Conservation (phyloP, 2,797 vertebrate genomes). For the Clarias laeviceps region DNA sequence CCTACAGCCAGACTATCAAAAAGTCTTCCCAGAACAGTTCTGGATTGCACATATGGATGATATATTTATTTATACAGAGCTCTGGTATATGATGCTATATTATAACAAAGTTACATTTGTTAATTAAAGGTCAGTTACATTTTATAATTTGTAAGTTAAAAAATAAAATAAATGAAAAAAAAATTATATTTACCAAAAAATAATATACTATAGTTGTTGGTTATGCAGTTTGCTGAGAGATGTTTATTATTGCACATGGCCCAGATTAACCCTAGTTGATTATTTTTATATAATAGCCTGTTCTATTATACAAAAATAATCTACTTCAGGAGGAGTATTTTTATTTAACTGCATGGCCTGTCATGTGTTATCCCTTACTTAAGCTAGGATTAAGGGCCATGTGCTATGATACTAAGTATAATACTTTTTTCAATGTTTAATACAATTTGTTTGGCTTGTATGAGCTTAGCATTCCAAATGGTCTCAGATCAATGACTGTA, state of each 20-base stretch:
- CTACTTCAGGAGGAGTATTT: not conserved
- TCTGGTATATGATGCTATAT: not conserved
- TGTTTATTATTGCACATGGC: not conserved
- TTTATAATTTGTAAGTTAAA: not conserved
- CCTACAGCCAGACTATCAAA: not conserved
- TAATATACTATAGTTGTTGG: slow-evolving; percentile 2
- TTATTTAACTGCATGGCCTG: not conserved
- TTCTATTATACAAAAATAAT: not conserved
- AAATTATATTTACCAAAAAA: not conserved
- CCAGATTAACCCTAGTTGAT: not conserved
- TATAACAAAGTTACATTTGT: not conserved
- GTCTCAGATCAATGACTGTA: not conserved
- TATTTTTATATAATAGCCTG: too few species aligned
- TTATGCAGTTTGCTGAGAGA: not conserved
- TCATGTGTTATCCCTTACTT: not conserved
- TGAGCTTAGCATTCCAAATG: not conserved
- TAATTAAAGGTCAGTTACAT: not conserved
- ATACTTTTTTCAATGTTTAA: not conserved
- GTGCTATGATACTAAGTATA: not conserved
- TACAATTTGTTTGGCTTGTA: not conserved
- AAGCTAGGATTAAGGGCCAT: not conserved
- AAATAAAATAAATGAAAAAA: not conserved
- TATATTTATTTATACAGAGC: not conserved
- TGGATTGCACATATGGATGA: too few species aligned
- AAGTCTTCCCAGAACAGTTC: too few species aligned